A percentile compares a stretch with the other conserved stretches of the same genome.
These are phyloP conservation scores for Apamea sordens DNA, from an alignment of 2,888 invertebrate species.

Conservation along the genomic window DNA sequence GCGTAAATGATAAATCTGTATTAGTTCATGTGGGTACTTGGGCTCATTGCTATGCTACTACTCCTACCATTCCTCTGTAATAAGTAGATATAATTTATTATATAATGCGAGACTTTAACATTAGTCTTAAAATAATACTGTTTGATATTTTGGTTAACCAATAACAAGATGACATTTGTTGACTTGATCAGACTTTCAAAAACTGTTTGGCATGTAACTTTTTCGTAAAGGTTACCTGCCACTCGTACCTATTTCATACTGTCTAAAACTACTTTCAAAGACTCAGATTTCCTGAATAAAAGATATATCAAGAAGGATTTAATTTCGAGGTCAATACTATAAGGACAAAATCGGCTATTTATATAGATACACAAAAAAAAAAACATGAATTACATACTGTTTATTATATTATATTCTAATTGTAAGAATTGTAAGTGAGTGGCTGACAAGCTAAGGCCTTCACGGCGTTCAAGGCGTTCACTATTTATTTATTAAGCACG, in stretches of 20 bases:
- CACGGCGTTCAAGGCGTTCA: conserved; percentile 82
- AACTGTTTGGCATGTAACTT: background rate
- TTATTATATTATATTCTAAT: conserved; percentile 52
- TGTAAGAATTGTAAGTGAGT: conserved; percentile 61
- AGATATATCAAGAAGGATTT: conserved; percentile 52
- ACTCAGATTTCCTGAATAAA: conserved; percentile 22
- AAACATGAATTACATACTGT: conserved; percentile 57
- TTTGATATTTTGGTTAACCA: background rate
- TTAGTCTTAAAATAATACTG: conserved; percentile 6
- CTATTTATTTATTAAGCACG: conserved; percentile 67
- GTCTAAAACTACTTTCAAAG: background rate
- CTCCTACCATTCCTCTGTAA: background rate
- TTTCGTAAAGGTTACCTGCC: conserved; percentile 34
- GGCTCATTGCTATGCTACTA: background rate
- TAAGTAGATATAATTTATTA: background rate
- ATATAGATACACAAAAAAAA: conserved; percentile 7
- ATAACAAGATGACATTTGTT: conserved; percentile 10
- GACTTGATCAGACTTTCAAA: conserved; percentile 22
- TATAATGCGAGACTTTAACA: background rate
- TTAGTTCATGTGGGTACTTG: background rate
- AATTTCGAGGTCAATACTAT: conserved; percentile 43
- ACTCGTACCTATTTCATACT: conserved; percentile 1
- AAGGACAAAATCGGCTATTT: conserved; percentile 26
- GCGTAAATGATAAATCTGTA: background rate
- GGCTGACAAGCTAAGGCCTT: conserved; percentile 79